Evolutionary conservation across 1,140 invertebrate genomes (phyloP).

Genomic region (Matsumurasca onukii): DNA sequence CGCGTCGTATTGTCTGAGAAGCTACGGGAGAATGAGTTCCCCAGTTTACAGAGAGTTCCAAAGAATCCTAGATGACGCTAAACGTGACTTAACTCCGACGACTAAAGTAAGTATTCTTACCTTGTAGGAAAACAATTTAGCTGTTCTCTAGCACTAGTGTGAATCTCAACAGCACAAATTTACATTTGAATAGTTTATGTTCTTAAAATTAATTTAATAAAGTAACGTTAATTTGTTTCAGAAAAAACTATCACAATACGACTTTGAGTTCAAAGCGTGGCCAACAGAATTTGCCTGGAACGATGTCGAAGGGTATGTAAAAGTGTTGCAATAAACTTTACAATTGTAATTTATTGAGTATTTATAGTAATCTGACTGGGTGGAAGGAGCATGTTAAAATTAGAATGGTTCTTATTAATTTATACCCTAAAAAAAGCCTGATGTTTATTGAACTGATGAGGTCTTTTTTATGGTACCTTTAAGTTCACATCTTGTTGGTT

Average conservation of each 20-base stretch:
- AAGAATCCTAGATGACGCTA: conserved; percentile 59
- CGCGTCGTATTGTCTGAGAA: conserved; percentile 64
- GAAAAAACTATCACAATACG: conserved; percentile 67
- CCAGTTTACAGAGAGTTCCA: conserved; percentile 73
- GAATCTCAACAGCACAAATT: not conserved
- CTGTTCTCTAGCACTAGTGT: not conserved
- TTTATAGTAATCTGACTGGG: too few species aligned
- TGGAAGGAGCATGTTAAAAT: too few species aligned
- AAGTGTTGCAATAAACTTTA: too few species aligned
- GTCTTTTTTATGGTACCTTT: too few species aligned
- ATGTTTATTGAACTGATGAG: too few species aligned
- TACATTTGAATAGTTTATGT: not conserved
- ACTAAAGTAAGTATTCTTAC: conserved; percentile 48
- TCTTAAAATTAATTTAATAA: conserved; percentile 26
- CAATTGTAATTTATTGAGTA: too few species aligned
- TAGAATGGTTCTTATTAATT: too few species aligned
- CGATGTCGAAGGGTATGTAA: conserved; percentile 48
- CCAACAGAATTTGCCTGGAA: conserved; percentile 70
- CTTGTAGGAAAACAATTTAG: not conserved
- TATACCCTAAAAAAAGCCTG: too few species aligned
- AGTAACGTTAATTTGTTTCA: conserved; percentile 43
- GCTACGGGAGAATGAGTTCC: conserved; percentile 70
- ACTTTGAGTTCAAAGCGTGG: conserved; percentile 87
- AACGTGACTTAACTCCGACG: conserved; percentile 51
- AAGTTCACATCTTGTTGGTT: too few species aligned